Base-by-base conservation (phyloP, 2,888 invertebrate genomes). In the Psococerastis gibbosa region DNA sequence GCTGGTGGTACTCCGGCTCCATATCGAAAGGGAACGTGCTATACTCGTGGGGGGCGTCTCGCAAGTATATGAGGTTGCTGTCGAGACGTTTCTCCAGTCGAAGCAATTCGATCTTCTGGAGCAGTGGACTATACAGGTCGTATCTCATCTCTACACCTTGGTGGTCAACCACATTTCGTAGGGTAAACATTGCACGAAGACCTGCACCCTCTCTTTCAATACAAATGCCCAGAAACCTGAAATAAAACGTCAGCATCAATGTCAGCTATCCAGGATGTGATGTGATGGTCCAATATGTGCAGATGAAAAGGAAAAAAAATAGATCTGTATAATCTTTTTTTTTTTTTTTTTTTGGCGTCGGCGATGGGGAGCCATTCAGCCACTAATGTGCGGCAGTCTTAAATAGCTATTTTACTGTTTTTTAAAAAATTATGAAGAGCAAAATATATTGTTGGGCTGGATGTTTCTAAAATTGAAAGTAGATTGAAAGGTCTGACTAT, bases 111-210 rank as follows among this genome's bases (percentile, higher is more conserved):
- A 99, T 78, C 56, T 74, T 78, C 53, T 79, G 79, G 49, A 99
- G 72, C 0, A 82, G 76, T 11, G 98, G 97, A 62, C 91, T 94
- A 56, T 99, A 99, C 56, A 97, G 64, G 47, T 92, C 80, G 63
- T 83, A 95, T 50, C 68, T 60, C 51, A 82, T 67, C 63, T 80
- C 78, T 41, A 77, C 56, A 45, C 67, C 66, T 62, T 52, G 81
- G 55, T 83, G 76, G 57, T 98, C 92, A 35, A 99, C 73, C 27
- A 89, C 77, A 67, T 99, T 99, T 54, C 98, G 71, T 15, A 99
- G 65, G 16, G 78, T 79, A 56, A 97, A 94, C 44, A 71, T 71
- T 3, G 92, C 79, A 48, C 82, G 67, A 8, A 98, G 66, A 0
- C 95, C 97, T 56, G 75, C 71, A 2, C 82, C 80, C 51, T 71